Conservation (phyloP, 2,113 vertebrate genomes). For the Thunnus thynnus region DNA sequence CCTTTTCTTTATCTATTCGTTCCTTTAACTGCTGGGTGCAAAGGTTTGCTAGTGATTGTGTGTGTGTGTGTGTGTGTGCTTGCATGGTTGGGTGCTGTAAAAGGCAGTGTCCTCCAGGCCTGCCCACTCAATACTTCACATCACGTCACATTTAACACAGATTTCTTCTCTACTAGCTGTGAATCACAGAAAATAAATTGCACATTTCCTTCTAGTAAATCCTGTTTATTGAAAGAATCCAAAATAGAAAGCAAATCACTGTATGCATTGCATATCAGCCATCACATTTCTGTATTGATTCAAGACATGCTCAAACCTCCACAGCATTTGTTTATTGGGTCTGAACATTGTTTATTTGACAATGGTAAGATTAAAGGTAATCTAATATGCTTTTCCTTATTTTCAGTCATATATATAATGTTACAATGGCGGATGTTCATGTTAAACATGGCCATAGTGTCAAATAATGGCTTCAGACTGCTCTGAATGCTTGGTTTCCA, state of each 20-base stretch:
- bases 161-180: conserved; percentile 26
- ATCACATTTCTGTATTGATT: conserved; percentile 60
- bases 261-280: conserved; percentile 33
- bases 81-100: conserved; percentile 74
- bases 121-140: conserved; percentile 78
- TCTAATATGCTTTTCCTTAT: too few relatives aligned
- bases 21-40: conserved; percentile 58
- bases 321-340: conserved; percentile 39
- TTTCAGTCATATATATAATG: too few relatives aligned
- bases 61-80: conserved; percentile 37
- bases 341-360: conserved; percentile 50
- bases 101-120: conserved; percentile 76
- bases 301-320: conserved; percentile 13
- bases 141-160: conserved; percentile 22
- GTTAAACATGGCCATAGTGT: too few relatives aligned
- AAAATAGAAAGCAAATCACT: conserved; percentile 43
- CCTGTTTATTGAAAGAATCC: conserved; percentile 35
- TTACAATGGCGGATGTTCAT: too few relatives aligned
- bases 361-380: conserved; percentile 20
- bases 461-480: too few relatives aligned
- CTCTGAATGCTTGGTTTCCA: too few relatives aligned
- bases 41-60: conserved; percentile 38
- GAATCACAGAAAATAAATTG: conserved; percentile 19
- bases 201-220: conserved; percentile 24
- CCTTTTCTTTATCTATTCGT: conserved; percentile 52